A percentile compares a stretch with the other conserved stretches of the same genome.
Evolutionary conservation across 2,797 vertebrate species (phyloP).

Genomic region (Pachyuromys duprasi): DNA sequence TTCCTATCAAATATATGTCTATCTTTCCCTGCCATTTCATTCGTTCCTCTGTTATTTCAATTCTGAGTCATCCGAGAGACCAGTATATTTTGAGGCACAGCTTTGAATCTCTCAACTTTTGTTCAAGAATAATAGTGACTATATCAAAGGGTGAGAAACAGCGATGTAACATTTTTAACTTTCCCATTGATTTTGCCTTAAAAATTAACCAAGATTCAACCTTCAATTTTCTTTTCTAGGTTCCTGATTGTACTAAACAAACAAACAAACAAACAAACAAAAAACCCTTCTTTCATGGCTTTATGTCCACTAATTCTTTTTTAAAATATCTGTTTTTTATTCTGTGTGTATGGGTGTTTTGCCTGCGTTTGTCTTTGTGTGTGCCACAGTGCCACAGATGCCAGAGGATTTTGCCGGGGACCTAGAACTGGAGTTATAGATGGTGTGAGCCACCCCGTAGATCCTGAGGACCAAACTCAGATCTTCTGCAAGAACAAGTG

Average conservation of each 20-base stretch:
- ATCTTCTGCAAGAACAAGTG: neutral
- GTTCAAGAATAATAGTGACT: neutral
- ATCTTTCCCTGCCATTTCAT: neutral
- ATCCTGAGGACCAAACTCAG: neutral
- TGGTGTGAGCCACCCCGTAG: neutral
- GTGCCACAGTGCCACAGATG: neutral
- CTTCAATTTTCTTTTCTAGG: neutral
- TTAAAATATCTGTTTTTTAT: neutral
- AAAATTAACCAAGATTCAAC: neutral
- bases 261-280: too few relatives aligned
- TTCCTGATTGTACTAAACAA: neutral
- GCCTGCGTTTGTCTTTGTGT: neutral
- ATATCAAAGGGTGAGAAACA: neutral
- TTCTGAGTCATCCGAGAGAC: slow-evolving; percentile 70
- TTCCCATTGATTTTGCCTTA: neutral
- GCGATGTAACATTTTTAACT: neutral
- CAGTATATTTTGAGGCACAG: slow-evolving; percentile 47
- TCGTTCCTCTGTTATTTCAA: slow-evolving; percentile 47
- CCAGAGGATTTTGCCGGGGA: too few relatives aligned
- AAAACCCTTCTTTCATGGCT: neutral
- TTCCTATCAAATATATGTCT: neutral
- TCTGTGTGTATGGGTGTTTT: neutral
- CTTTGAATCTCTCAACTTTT: slow-evolving; percentile 68
- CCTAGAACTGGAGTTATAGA: neutral
- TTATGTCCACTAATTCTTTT: neutral